Conservation (phyloP, 2,113 vertebrate species). For the Thalassoma bifasciatum region DNA sequence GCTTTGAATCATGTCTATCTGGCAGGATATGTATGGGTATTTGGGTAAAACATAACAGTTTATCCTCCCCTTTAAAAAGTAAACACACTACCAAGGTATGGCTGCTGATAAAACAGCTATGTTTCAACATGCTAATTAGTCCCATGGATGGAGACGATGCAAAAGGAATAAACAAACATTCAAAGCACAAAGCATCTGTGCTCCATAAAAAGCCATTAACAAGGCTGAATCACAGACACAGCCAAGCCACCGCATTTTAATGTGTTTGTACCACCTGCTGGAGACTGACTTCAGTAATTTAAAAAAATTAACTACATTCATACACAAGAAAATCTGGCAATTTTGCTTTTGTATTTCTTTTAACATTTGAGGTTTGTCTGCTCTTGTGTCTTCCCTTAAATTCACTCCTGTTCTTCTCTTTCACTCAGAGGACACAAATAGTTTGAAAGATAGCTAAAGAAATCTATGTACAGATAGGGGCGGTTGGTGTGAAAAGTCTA, state of each 20-base stretch:
- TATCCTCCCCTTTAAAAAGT: not conserved
- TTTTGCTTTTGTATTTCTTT: conserved; percentile 12
- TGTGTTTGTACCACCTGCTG: conserved; percentile 39
- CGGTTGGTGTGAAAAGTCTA: too few relatives aligned
- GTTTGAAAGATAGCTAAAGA: conserved; percentile 8
- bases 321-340: conserved; percentile 6
- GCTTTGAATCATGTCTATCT: conserved; percentile 51
- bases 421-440: conserved; percentile 31
- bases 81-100: conserved; percentile 8
- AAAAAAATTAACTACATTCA: not conserved
- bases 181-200: conserved; percentile 41
- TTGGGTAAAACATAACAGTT: conserved; percentile 36
- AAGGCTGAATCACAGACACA: conserved; percentile 42
- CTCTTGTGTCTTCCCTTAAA: not conserved
- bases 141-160: conserved; percentile 39
- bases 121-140: conserved; percentile 49
- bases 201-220: conserved; percentile 32
- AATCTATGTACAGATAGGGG: not conserved
- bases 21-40: conserved; percentile 43
- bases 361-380: conserved; percentile 8
- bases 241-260: conserved; percentile 37
- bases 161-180: conserved; percentile 42
- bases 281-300: conserved; percentile 36
- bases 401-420: not conserved
- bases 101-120: conserved; percentile 41